Conservation (phyloP, 2,113 vertebrate species). For the Colinus virginianus region DNA sequence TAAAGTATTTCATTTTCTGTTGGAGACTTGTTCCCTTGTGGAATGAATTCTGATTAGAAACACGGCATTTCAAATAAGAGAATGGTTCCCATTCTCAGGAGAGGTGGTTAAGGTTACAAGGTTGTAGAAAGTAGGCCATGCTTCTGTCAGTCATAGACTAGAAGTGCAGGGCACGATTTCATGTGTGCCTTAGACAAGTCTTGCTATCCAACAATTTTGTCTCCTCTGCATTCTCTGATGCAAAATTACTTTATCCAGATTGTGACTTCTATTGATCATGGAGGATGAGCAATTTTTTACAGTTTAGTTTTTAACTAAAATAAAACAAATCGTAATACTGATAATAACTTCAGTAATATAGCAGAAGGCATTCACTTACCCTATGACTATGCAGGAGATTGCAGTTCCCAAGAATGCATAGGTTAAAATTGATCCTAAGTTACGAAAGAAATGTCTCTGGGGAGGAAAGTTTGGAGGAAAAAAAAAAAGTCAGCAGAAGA, state of each 20-base stretch:
- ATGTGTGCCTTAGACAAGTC: background rate
- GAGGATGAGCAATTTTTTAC: background rate
- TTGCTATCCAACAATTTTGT: background rate
- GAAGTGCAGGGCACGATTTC: background rate
- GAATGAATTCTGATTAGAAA: background rate
- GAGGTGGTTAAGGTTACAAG: background rate
- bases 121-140: background rate
- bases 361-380: constrained; percentile 78
- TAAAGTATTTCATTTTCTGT: background rate
- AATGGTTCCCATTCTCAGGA: background rate
- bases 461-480: constrained; percentile 21
- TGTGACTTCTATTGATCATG: background rate
- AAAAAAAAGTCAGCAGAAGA: background rate
- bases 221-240: background rate
- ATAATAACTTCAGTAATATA: background rate
- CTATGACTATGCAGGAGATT: constrained; percentile 84
- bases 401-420: constrained; percentile 88
- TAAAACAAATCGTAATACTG: background rate
- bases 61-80: background rate
- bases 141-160: background rate
- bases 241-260: background rate
- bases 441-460: constrained; percentile 87
- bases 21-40: background rate
- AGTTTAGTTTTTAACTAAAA: background rate
- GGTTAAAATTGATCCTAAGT: constrained; percentile 87